These are phyloP conservation scores for Strix aluco DNA, from an alignment of 2,113 vertebrate genomes.

Conservation along the genomic window DNA sequence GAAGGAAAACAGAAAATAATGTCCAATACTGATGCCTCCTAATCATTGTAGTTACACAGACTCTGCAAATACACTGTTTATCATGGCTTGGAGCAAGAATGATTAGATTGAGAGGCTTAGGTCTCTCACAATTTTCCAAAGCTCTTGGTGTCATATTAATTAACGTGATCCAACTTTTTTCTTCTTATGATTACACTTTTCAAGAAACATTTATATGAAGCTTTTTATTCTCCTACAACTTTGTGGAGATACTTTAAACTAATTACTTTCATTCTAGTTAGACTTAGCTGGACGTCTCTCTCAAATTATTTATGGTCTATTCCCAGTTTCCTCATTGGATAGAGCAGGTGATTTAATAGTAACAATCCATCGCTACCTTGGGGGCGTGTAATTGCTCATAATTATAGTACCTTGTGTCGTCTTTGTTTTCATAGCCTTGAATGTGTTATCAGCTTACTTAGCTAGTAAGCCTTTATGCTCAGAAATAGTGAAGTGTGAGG, in stretches of 20 bases:
- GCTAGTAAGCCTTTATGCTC: neutral
- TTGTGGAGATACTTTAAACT: neutral
- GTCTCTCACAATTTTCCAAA: neutral
- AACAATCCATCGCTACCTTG: neutral
- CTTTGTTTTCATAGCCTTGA: neutral
- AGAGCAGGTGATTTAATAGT: neutral
- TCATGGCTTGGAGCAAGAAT: neutral
- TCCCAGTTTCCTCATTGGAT: neutral
- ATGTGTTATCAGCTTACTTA: neutral
- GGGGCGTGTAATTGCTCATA: neutral
- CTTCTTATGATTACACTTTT: neutral
- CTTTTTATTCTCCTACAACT: neutral
- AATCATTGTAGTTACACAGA: neutral
- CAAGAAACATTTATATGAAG: neutral
- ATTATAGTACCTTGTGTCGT: neutral
- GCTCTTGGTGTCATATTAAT: fast-evolving
- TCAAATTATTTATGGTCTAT: neutral
- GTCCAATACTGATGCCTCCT: neutral
- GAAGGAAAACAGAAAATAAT: neutral
- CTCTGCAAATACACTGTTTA: neutral
- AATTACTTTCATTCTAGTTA: neutral
- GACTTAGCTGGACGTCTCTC: neutral
- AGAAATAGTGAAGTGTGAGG: neutral
- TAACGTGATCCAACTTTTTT: neutral
- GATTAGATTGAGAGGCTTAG: neutral